These are phyloP conservation scores for Dermolepida albohirtum DNA, from an alignment of 2,888 invertebrate species.

Conservation along the genomic window DNA sequence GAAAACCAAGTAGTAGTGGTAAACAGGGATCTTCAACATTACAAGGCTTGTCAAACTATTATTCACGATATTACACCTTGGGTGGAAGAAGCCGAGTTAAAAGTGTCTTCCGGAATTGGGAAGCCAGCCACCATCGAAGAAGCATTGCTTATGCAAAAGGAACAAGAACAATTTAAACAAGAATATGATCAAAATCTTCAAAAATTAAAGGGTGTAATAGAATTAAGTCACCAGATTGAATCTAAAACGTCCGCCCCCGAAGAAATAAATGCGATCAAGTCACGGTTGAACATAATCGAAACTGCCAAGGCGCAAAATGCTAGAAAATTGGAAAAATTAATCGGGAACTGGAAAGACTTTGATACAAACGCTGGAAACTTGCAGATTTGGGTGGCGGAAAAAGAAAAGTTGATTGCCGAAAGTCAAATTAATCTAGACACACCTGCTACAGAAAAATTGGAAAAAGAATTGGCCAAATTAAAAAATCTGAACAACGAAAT, in stretches of 20 bases:
- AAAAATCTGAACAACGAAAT: constrained; percentile 88
- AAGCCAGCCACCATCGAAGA: constrained; percentile 85
- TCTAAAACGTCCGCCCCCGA: constrained; percentile 83
- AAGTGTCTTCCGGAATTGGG: constrained; percentile 75
- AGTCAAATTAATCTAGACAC: constrained; percentile 74
- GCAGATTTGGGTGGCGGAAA: constrained; percentile 80
- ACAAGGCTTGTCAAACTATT: constrained; percentile 86
- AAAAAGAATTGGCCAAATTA: constrained; percentile 79
- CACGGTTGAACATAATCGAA: constrained; percentile 87
- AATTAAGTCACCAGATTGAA: constrained; percentile 80
- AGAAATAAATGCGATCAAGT: constrained; percentile 86
- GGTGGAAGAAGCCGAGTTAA: constrained; percentile 89
- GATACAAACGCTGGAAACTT: constrained; percentile 82
- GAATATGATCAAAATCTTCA: constrained; percentile 83
- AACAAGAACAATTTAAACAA: constrained; percentile 77
- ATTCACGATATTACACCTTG: constrained; percentile 87
- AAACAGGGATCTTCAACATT: constrained; percentile 82
- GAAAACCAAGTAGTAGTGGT: constrained; percentile 82
- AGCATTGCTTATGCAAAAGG: constrained; percentile 81
- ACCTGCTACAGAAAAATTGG: constrained; percentile 80
- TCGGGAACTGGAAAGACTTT: constrained; percentile 84
- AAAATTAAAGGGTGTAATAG: constrained; percentile 79
- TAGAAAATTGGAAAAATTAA: constrained; percentile 81
- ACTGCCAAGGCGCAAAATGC: constrained; percentile 83
- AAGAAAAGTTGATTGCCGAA: constrained; percentile 72